A percentile compares a stretch with the other conserved stretches of the same genome.
Evolutionary conservation across 2,888 invertebrate genomes (phyloP).

Genomic region (Empis livida): DNA sequence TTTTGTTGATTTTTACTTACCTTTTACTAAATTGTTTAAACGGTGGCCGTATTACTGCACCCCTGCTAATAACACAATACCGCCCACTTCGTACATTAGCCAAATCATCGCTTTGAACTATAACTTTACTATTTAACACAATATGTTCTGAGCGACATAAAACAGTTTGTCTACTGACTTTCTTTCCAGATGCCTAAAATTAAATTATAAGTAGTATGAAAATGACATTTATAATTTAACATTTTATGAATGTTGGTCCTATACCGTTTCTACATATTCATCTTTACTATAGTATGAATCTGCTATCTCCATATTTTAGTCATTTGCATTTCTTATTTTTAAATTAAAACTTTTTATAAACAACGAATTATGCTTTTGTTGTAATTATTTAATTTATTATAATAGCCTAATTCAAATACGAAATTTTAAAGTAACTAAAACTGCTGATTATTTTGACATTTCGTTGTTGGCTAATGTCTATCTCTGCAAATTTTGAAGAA

Average conservation of each 20-base stretch:
- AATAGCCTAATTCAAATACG: too few species aligned
- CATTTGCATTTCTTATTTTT: too few species aligned
- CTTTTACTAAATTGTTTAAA: constrained; percentile 98
- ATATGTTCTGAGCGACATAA: constrained; percentile 99
- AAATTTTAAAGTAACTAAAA: too few species aligned
- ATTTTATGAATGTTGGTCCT: constrained; percentile 16
- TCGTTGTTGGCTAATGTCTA: too few species aligned
- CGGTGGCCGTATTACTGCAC: constrained; percentile 90
- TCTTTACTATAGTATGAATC: constrained; percentile 81
- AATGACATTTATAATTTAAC: constrained; percentile 10
- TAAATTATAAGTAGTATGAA: constrained; percentile 13
- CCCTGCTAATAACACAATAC: constrained; percentile 87
- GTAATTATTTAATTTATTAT: too few species aligned
- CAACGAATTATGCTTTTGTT: too few species aligned
- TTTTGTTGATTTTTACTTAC: too few species aligned
- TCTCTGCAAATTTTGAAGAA: too few species aligned
- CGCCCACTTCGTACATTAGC: constrained; percentile 93
- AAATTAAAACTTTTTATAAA: too few species aligned
- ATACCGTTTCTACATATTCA: constrained; percentile 93
- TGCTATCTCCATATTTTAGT: constrained; percentile 74
- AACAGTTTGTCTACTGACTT: constrained; percentile 90
- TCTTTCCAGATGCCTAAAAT: constrained; percentile 90
- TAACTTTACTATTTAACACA: constrained; percentile 93
- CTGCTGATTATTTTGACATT: too few species aligned
- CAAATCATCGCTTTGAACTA: constrained; percentile 91